Evolutionary conservation across 2,888 invertebrate species (phyloP).

Genomic region (Subacronicta megacephala): DNA sequence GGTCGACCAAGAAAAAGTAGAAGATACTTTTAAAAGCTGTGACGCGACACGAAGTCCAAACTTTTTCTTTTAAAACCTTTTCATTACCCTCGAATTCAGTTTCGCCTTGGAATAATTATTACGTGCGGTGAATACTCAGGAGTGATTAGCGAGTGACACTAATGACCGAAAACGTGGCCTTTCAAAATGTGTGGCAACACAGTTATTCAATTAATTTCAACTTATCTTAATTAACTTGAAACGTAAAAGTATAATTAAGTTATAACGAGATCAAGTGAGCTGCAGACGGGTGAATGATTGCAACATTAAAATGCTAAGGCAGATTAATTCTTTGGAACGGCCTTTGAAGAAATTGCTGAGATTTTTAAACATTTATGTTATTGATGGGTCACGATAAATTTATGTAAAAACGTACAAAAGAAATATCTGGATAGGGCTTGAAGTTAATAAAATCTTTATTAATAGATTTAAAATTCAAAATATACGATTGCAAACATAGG

Average conservation of each 20-base stretch:
- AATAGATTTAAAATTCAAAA: too few species aligned
- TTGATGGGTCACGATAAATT: too few species aligned
- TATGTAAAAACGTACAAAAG: too few species aligned
- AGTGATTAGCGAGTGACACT: conserved; percentile 57
- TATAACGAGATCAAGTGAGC: conserved; percentile 27
- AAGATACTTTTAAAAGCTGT: conserved; percentile 31
- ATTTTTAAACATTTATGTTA: too few species aligned
- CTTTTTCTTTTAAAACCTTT: conserved; percentile 61
- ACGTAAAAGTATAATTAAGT: conserved; percentile 26
- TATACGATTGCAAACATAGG: too few species aligned
- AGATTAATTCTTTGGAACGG: neutral
- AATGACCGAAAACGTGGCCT: conserved; percentile 51
- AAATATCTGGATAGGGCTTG: too few species aligned
- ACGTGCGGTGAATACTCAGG: conserved; percentile 59
- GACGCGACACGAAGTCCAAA: conserved; percentile 44
- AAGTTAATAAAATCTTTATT: too few species aligned
- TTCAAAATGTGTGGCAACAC: conserved; percentile 40
- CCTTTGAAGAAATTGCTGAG: too few species aligned
- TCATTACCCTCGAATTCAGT: conserved; percentile 59
- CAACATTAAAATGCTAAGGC: neutral
- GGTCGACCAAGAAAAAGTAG: conserved; percentile 44
- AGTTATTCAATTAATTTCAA: conserved; percentile 50
- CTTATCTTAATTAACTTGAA: conserved; percentile 42
- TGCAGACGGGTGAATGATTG: neutral
- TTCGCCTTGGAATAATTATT: conserved; percentile 58